Evolutionary conservation across 1,140 invertebrate species (phyloP).

Genomic region (Acromyrmex heyeri): DNA sequence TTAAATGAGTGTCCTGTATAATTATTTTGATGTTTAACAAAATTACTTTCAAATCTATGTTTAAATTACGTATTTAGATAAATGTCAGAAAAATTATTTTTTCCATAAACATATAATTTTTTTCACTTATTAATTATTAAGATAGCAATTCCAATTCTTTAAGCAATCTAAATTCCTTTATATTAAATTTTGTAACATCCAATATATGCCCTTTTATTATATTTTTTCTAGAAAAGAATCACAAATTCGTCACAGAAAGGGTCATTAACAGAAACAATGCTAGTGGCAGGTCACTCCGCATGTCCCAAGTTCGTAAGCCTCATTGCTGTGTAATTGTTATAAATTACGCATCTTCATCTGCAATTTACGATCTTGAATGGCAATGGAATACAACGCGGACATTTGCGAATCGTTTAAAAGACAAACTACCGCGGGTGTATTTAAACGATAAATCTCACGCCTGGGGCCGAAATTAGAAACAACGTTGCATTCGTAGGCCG

Average conservation of each 20-base stretch:
- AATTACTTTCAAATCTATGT: no score
- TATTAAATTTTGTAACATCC: neutral
- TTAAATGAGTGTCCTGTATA: no score
- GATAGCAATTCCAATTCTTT: neutral
- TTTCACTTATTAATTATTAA: neutral
- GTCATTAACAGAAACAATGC: constrained; percentile 10
- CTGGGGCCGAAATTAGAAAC: constrained; percentile 49
- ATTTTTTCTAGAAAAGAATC: neutral
- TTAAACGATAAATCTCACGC: constrained; percentile 55
- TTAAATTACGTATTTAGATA: no score
- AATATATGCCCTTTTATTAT: neutral
- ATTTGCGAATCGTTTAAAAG: constrained; percentile 58
- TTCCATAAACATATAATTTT: neutral
- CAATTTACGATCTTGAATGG: constrained; percentile 50
- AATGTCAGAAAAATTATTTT: no score
- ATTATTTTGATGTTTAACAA: no score
- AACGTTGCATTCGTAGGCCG: constrained; percentile 42
- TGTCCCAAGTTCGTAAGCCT: neutral
- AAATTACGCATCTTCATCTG: constrained; percentile 53
- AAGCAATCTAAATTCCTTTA: neutral
- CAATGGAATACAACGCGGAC: constrained; percentile 33
- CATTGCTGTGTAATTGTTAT: constrained; percentile 29
- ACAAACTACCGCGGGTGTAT: constrained; percentile 52
- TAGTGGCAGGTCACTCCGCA: constrained; percentile 13
- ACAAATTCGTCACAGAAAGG: neutral